Conservation (phyloP, 1,140 invertebrate species). For the Drosophila ironensis region DNA sequence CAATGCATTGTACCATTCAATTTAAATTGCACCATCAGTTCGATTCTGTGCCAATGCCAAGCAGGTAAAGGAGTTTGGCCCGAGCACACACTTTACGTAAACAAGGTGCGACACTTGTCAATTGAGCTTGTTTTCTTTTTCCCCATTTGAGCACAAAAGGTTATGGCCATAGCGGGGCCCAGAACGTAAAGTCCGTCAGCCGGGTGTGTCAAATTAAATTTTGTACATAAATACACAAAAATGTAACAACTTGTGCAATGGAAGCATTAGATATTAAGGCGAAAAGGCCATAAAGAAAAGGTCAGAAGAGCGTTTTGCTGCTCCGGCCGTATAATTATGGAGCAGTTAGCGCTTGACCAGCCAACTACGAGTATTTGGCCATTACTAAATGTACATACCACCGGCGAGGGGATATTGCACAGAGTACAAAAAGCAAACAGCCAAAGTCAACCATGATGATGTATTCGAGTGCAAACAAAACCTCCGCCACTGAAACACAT, state of each 20-base stretch:
- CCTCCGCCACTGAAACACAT: constrained; percentile 4
- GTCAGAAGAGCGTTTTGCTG: constrained; percentile 22
- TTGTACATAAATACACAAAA: not conserved
- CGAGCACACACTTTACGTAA: not conserved
- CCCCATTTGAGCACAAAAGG: not conserved
- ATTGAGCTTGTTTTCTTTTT: not conserved
- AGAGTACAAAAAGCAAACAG: constrained; percentile 15
- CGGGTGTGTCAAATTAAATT: constrained; percentile 4
- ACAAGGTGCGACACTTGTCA: not conserved
- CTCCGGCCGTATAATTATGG: constrained; percentile 46
- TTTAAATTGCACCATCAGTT: constrained; percentile 3
- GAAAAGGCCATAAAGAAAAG: constrained; percentile 8
- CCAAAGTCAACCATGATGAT: constrained; percentile 14
- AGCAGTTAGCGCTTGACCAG: constrained; percentile 57
- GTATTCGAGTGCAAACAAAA: constrained; percentile 15
- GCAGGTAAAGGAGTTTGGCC: not conserved
- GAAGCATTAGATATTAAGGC: constrained; percentile 25
- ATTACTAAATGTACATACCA: not conserved
- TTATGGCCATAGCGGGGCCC: constrained; percentile 4
- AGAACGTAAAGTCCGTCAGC: constrained; percentile 4
- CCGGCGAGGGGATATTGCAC: constrained; percentile 10
- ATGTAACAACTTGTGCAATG: constrained; percentile 19
- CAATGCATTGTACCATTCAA: constrained; percentile 5
- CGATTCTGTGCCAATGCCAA: constrained; percentile 23
- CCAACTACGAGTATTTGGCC: constrained; percentile 34